Conservation (phyloP, 2,797 vertebrate genomes). For the Selene dorsalis region DNA sequence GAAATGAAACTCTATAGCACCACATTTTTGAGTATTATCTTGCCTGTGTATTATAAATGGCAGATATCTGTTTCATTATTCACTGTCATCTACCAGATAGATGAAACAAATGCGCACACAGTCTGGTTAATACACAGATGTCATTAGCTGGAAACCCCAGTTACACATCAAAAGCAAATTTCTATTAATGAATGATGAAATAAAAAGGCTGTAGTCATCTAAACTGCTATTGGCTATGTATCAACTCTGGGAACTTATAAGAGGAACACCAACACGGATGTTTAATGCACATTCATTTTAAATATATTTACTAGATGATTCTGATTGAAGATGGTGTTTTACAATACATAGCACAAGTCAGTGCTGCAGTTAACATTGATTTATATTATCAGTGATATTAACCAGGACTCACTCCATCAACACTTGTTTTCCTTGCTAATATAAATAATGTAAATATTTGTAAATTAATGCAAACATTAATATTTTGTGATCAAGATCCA, state of each 20-base stretch:
- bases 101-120: constrained; percentile 36
- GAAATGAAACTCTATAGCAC: constrained; percentile 22
- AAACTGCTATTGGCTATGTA: constrained; percentile 25
- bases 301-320: constrained; percentile 15
- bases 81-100: constrained; percentile 29
- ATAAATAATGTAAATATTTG: constrained; percentile 32
- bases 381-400: constrained; percentile 20
- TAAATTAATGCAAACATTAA: constrained; percentile 27
- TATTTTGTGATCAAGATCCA: constrained; percentile 30
- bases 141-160: constrained; percentile 39
- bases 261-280: constrained; percentile 10
- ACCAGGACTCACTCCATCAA: neutral
- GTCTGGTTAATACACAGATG: constrained; percentile 35
- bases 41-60: constrained; percentile 29
- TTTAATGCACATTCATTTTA: constrained; percentile 31
- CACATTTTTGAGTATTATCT: constrained; percentile 24
- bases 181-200: constrained; percentile 43
- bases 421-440: constrained; percentile 17
- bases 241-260: constrained; percentile 16
- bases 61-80: constrained; percentile 50
- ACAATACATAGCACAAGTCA: constrained; percentile 8
- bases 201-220: constrained; percentile 26
- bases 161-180: constrained; percentile 49
- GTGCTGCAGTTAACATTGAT: constrained; percentile 27
- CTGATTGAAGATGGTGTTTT: constrained; percentile 10